A percentile compares a stretch with the other conserved stretches of the same genome.
phyloP scores from a whole-genome alignment of 2,888 invertebrate species.

The Noctua fimbriata region DNA sequence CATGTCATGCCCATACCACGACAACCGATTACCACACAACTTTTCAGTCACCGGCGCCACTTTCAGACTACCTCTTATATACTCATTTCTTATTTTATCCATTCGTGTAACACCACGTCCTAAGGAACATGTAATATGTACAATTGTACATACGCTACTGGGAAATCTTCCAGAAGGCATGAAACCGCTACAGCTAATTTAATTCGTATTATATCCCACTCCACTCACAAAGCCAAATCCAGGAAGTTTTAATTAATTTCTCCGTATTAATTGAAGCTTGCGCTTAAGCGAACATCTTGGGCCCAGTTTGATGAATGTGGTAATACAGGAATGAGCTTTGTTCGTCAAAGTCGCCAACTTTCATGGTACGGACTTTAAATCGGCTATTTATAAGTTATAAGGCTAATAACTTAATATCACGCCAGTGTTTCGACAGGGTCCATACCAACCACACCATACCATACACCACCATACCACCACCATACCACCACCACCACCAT shows the following conservation, averaged over 20 bases:
- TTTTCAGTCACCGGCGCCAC: too few species aligned
- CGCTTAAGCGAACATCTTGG: slow-evolving; percentile 62
- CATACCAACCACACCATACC: too few species aligned
- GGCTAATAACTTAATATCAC: background rate
- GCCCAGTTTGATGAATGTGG: slow-evolving; percentile 64
- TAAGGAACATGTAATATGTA: background rate
- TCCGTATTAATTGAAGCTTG: slow-evolving; percentile 69
- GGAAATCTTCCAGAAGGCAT: slow-evolving; percentile 44
- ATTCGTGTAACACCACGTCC: background rate
- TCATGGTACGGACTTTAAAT: slow-evolving; percentile 17
- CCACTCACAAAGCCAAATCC: slow-evolving; percentile 48
- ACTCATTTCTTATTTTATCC: too few species aligned
- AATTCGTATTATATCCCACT: slow-evolving; percentile 51
- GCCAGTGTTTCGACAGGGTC: background rate
- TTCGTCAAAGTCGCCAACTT: slow-evolving; percentile 49
- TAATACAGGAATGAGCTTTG: slow-evolving; percentile 50
- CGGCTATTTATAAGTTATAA: slow-evolving; percentile 7
- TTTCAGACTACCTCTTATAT: too few species aligned
- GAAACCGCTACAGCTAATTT: slow-evolving; percentile 38
- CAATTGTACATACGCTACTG: slow-evolving; percentile 7
- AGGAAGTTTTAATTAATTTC: slow-evolving; percentile 74
- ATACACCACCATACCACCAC: too few species aligned
- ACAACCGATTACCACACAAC: too few species aligned
- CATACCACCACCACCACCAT: too few species aligned
- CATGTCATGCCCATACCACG: too few species aligned